A percentile compares a stretch with the other conserved stretches of the same genome.
These are phyloP conservation scores for Chrysolophus pictus DNA, from an alignment of 2,797 vertebrate genomes.

Conservation along the genomic window DNA sequence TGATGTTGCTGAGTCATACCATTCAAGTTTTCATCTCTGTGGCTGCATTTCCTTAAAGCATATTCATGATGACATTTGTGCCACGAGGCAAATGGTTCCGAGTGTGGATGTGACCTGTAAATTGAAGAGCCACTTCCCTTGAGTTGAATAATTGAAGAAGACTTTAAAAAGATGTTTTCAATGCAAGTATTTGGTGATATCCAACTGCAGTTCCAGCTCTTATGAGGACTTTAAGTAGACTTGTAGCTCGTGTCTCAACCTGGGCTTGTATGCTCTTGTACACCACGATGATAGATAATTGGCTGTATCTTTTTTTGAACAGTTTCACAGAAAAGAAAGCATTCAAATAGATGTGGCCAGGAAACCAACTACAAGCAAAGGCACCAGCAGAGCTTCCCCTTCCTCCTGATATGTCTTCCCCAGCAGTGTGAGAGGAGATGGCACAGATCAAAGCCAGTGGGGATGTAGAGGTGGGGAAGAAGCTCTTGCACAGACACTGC, in stretches of 20 bases:
- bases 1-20: not conserved
- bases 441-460: not conserved
- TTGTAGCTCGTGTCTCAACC: not conserved
- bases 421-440: not conserved
- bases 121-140: constrained; percentile 3
- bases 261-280: not conserved
- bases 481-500: not conserved
- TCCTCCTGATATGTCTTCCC: not conserved
- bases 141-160: not conserved
- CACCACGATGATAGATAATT: not conserved
- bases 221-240: not conserved
- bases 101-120: constrained; percentile 4
- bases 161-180: not conserved
- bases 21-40: not conserved
- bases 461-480: not conserved
- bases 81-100: not conserved
- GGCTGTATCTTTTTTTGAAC: not conserved
- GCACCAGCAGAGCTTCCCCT: not conserved
- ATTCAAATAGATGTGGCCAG: not conserved
- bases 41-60: not conserved
- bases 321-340: not conserved
- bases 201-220: not conserved
- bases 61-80: not conserved
- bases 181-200: not conserved
- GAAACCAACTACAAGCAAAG: not conserved